Evolutionary conservation across 1,140 invertebrate species (phyloP).

Genomic region (Nomia melanderi): DNA sequence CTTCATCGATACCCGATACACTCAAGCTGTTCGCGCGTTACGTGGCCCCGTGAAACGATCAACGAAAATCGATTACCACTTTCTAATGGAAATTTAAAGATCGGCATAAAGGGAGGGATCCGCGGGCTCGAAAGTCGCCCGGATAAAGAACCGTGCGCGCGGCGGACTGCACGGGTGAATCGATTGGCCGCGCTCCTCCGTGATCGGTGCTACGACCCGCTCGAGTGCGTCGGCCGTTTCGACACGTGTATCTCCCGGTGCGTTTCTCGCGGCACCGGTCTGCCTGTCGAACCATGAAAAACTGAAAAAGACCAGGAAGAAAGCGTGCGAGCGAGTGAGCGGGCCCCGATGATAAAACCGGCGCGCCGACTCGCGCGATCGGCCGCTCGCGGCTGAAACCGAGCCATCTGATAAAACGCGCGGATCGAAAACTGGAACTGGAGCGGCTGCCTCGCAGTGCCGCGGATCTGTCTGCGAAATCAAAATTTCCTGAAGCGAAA

Average conservation of each 20-base stretch:
- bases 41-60: constrained; percentile 8
- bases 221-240: constrained; percentile 61
- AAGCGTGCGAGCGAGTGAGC: too few species aligned
- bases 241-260: constrained; percentile 63
- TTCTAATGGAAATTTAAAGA: constrained; percentile 35
- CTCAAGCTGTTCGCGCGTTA: neutral
- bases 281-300: constrained; percentile 55
- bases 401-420: constrained; percentile 16
- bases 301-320: constrained; percentile 29
- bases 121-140: constrained; percentile 39
- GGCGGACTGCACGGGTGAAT: constrained; percentile 48
- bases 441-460: too few species aligned
- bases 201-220: constrained; percentile 58
- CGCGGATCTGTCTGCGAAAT: too few species aligned
- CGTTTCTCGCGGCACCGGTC: constrained; percentile 54
- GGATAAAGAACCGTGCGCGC: constrained; percentile 51
- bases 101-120: constrained; percentile 12
- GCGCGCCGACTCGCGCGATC: neutral
- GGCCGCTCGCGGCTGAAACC: neutral
- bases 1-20: neutral
- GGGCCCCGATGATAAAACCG: constrained; percentile 58
- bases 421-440: constrained; percentile 34
- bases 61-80: constrained; percentile 39
- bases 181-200: constrained; percentile 62
- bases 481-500: too few species aligned